Evolutionary conservation across 2,888 invertebrate genomes (phyloP).

Genomic region (Trissolcus japonicus): DNA sequence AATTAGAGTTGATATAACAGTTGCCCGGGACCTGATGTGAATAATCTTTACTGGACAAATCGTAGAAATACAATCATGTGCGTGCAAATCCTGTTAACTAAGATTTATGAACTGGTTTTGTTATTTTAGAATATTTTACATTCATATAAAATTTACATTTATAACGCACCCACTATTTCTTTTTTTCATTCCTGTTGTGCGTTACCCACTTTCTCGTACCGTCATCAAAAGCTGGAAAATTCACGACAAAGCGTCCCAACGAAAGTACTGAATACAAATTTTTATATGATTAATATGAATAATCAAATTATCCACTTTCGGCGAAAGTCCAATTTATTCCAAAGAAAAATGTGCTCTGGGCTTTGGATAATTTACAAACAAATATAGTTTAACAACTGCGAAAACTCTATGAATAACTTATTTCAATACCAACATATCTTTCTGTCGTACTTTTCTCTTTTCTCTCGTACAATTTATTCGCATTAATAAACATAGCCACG

Average conservation of each 20-base stretch:
- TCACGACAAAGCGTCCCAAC: constrained; percentile 8
- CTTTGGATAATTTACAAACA: constrained; percentile 9
- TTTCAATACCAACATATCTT: not conserved
- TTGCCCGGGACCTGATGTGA: constrained; percentile 7
- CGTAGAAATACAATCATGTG: constrained; percentile 5
- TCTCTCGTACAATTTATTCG: constrained; percentile 4
- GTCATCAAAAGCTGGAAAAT: constrained; percentile 29
- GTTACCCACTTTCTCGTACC: constrained; percentile 16
- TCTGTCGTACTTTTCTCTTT: not conserved
- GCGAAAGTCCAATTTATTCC: constrained; percentile 10
- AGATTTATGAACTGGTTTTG: constrained; percentile 26
- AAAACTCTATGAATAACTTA: constrained; percentile 15
- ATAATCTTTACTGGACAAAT: constrained; percentile 10
- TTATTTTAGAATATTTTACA: constrained; percentile 24
- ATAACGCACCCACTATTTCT: constrained; percentile 10
- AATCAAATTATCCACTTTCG: constrained; percentile 29
- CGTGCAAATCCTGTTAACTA: constrained; percentile 9
- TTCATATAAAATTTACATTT: constrained; percentile 36
- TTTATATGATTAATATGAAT: constrained; percentile 43
- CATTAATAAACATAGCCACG: constrained; percentile 7
- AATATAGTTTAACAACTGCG: constrained; percentile 1
- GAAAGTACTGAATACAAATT: constrained; percentile 35
- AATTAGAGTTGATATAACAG: not conserved
- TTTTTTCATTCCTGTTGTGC: constrained; percentile 3
- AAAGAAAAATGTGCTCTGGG: constrained; percentile 9